Evolutionary conservation across 2,888 invertebrate genomes (phyloP).

Genomic region (Furcula furcula): DNA sequence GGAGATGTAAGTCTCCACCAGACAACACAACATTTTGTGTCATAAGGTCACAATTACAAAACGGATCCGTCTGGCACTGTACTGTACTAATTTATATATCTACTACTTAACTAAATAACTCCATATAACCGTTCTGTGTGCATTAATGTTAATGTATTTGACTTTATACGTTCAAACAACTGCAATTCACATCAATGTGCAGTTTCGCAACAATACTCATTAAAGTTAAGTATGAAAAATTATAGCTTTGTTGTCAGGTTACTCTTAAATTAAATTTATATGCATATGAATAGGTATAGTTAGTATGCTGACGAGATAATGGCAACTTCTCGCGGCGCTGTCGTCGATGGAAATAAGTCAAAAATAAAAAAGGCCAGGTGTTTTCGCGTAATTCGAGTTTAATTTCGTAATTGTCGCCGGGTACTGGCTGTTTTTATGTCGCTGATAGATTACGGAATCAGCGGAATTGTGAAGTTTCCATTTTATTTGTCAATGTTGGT

Average conservation of each 20-base stretch:
- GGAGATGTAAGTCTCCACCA: no score
- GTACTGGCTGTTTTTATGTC: background rate
- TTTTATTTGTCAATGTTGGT: no score
- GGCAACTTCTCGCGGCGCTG: background rate
- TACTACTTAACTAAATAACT: no score
- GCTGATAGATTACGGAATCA: background rate
- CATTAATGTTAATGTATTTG: background rate
- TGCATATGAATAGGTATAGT: background rate
- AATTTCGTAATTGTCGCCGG: slow-evolving; percentile 1
- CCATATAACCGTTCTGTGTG: no score
- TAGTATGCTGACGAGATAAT: slow-evolving; percentile 2
- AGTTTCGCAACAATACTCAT: slow-evolving; percentile 1
- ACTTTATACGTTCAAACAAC: background rate
- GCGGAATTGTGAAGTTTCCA: background rate
- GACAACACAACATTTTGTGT: no score
- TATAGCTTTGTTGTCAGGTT: slow-evolving; percentile 5
- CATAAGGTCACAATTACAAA: no score
- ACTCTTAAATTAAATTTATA: slow-evolving; percentile 10
- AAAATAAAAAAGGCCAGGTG: slow-evolving; percentile 2
- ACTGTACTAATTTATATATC: no score
- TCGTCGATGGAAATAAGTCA: background rate
- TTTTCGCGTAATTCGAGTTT: slow-evolving; percentile 2
- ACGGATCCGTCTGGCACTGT: no score
- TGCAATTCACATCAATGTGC: background rate
- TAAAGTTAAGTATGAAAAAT: slow-evolving; percentile 11